Base-by-base conservation (phyloP, 2,888 invertebrate genomes). In the Standfussiana lucernea region DNA sequence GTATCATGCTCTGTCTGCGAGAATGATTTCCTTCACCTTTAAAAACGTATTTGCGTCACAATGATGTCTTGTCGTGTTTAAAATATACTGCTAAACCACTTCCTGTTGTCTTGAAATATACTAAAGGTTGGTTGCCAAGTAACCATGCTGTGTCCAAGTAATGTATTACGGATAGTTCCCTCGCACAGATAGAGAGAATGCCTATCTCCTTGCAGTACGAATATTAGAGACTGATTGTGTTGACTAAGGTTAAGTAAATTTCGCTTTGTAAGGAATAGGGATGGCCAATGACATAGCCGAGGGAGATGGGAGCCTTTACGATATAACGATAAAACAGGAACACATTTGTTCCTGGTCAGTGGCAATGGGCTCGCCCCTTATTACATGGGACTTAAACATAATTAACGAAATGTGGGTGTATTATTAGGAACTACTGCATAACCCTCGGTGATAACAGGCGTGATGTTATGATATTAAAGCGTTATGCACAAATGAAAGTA, bases 81-180 rank as follows among this genome's bases (percentile, higher is more conserved):
- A 79, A 80, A 66, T 79, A 72, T 37, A 79, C 24, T 28, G 32
- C 18, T 15, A 50, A 40, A 24, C 40, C 64, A 42, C 65, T 80
- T 79, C 80, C 80, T 37, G 80, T 13, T 35, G 35, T 59, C 21
- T 72, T 72, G 11, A 72, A 80, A 80, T 80, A 79, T 53, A 66
- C 21, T 28, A 65, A 35, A 65, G 15, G 18, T 67, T 42, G 37
- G 45, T 1, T 72, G 65, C 65, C 65, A 61, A 65, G 40, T 50
- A n/a, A 56, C 28, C 35, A 50, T 35, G n/a, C 28, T 5, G 11
- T 28, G 32, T 1, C 21, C 8, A 6, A 7, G 35, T 47, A 40
- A 32, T n/a, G 8, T 1, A 21, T 21, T n/a, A 50, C 11, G 5
- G 18, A 8, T 15, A 18, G 18, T 71, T 24, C n/a, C 40, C 28